Base-by-base conservation (phyloP, 2,888 invertebrate species). In the Crossocerus cetratus region DNA sequence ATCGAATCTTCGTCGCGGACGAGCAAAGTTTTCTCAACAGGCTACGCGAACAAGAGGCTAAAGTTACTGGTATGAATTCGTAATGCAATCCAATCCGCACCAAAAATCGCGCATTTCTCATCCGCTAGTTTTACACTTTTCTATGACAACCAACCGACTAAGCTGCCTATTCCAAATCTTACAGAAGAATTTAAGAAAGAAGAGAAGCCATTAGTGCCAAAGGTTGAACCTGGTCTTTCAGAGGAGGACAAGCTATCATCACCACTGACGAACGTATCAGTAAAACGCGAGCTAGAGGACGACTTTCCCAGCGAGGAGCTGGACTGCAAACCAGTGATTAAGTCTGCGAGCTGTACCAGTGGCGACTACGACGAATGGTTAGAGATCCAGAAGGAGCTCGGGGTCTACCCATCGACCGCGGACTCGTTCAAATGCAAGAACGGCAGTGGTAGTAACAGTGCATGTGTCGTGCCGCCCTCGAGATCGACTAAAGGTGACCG, bases 1-100 rank as follows among this genome's bases (percentile, higher is more conserved):
- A 95, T 84, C 92, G 95, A 67, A 92, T 95, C 89, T 93, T 95
- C 87, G 93, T 95, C 57, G 92, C 94, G 18, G 96, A 96, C 84
- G 94, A 96, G 74, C 93, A 94, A 81, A 92, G 92, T 73, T 92
- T 93, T 69, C 90, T 96, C 57, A 92, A 93, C 64, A 92, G 92
- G 83, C 89, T 94, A 76, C 92, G 93, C 58, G 92, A 92, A 65
- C 93, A 93, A 77, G 90, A 91, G 77, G 88, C 88, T 69, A 90
- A 89, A 84, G 84, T 85, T 61, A 86, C 77, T 69, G 89, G 90
- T 90, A 85, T 76, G 81, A 22, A 53, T 69, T 42, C 57, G 13
- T 55, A 20, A 20, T 56, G 42, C 16, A 53, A 54, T 21, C 42
- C 44, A 62, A 23, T 3, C 32, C n/a, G 14, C 11, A 57, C 5